These are phyloP conservation scores for Scaptomyza graminum DNA, from an alignment of 1,140 invertebrate genomes.

Conservation along the genomic window DNA sequence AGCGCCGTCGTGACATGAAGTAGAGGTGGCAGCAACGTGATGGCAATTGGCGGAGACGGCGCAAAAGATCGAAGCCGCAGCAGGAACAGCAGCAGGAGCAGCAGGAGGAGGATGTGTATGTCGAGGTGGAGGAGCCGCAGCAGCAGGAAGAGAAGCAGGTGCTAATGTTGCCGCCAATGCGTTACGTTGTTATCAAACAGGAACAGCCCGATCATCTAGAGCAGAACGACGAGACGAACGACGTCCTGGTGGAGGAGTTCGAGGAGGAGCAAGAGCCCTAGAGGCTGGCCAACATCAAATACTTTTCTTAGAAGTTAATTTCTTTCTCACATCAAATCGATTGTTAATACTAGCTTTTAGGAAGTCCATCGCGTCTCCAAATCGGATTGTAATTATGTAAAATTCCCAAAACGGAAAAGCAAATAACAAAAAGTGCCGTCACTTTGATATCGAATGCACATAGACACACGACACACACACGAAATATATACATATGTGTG, in stretches of 20 bases:
- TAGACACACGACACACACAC: constrained; percentile 1
- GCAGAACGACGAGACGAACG: constrained; percentile 3
- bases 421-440: not conserved
- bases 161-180: constrained; percentile 39
- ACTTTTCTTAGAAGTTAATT: not conserved
- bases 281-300: constrained; percentile 5
- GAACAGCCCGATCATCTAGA: constrained; percentile 29
- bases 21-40: constrained; percentile 70
- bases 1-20: constrained; percentile 79
- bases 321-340: constrained; percentile 6
- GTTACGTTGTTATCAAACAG: constrained; percentile 70
- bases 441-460: constrained; percentile 13
- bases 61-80: constrained; percentile 9
- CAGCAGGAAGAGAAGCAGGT: not conserved
- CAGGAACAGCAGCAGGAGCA: not conserved
- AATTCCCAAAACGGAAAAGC: too few species aligned
- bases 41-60: constrained; percentile 50
- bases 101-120: not conserved
- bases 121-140: not conserved
- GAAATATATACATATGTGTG: not conserved
- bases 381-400: too few species aligned
- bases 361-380: not conserved
- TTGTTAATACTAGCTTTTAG: constrained; percentile 35
- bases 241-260: not conserved
- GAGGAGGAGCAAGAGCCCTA: constrained; percentile 22